phyloP scores from a whole-genome alignment of 1,140 invertebrate species.

The Sinella curviseta region DNA sequence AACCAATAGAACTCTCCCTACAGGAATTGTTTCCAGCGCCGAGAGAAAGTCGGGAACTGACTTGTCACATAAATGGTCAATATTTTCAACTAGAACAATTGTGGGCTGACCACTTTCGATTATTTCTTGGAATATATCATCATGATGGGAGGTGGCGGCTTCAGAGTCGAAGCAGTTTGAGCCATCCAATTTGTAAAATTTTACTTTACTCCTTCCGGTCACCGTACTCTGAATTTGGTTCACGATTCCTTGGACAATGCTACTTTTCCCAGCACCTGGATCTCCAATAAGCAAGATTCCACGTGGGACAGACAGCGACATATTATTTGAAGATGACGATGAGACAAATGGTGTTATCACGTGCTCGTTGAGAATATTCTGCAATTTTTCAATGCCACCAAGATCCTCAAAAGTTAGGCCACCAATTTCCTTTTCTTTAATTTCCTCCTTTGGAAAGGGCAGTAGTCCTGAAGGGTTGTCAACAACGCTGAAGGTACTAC shows the following conservation, averaged over 20 bases:
- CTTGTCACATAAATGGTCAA: background rate
- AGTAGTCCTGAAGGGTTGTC: too few relatives aligned
- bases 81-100: background rate
- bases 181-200: background rate
- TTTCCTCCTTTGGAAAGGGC: too few relatives aligned
- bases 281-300: background rate
- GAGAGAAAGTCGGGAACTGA: background rate
- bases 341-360: background rate
- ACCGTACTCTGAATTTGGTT: background rate
- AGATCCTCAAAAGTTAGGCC: background rate
- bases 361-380: background rate
- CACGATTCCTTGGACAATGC: background rate
- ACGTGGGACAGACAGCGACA: background rate
- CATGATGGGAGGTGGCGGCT: background rate
- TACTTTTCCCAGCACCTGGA: background rate
- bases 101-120: background rate
- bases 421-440: too few relatives aligned
- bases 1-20: background rate
- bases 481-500: too few relatives aligned
- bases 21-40: background rate
- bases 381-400: background rate
- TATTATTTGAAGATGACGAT: background rate
- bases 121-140: background rate
- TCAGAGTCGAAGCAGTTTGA: background rate
- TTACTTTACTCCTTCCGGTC: background rate